phyloP scores from a whole-genome alignment of 1,140 invertebrate genomes.

The Zeugodacus cucurbitae region DNA sequence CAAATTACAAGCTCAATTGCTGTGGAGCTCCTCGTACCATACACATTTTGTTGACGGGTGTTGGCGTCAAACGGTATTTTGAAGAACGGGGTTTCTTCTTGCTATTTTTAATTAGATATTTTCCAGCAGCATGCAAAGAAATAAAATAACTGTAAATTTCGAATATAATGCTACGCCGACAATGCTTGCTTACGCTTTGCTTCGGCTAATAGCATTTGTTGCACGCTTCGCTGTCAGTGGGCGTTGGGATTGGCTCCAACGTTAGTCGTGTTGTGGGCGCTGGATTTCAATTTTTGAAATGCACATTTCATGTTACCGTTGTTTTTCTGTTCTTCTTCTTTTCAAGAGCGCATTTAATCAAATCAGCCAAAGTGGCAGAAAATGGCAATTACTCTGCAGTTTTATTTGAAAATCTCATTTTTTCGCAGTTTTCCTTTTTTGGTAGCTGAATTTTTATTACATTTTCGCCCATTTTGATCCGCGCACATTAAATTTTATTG shows the following conservation, averaged over 20 bases:
- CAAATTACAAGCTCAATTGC: conserved; percentile 11
- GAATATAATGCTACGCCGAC: not conserved
- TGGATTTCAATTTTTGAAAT: conserved; percentile 37
- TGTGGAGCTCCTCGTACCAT: not conserved
- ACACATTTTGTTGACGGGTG: not conserved
- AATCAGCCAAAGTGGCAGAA: conserved; percentile 25
- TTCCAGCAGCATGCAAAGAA: not conserved
- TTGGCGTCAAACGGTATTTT: not conserved
- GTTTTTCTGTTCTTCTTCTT: not conserved
- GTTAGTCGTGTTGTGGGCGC: not conserved
- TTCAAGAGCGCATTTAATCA: conserved; percentile 11
- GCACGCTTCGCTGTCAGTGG: not conserved
- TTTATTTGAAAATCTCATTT: not conserved
- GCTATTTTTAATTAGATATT: conserved; percentile 1
- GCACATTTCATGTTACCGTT: conserved; percentile 4
- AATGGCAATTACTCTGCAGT: conserved; percentile 26
- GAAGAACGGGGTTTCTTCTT: not conserved
- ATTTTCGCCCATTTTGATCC: not conserved
- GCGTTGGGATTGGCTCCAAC: not conserved
- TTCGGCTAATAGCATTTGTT: not conserved
- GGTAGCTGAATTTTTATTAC: conserved; percentile 1
- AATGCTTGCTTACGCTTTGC: not conserved
- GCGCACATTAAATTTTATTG: conserved; percentile 36
- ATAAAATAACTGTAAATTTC: conserved; percentile 23
- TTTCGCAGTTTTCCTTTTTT: conserved; percentile 9